These are phyloP conservation scores for Muscicapa adusta DNA, from an alignment of 2,113 vertebrate species.

Conservation along the genomic window DNA sequence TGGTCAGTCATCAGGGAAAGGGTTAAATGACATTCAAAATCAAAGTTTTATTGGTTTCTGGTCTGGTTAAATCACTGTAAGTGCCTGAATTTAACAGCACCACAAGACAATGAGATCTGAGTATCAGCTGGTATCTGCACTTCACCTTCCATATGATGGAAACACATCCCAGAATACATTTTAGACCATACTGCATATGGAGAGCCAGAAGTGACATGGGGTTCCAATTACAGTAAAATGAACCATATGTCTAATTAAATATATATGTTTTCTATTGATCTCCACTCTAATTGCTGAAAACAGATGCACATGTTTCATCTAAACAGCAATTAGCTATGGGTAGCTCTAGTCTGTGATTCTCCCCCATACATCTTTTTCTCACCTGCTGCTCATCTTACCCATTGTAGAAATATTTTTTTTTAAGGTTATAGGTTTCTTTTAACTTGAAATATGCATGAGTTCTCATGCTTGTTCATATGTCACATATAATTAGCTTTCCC, in stretches of 20 bases:
- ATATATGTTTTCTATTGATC: slow-evolving; percentile 59
- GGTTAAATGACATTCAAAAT: slow-evolving; percentile 26
- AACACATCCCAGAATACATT: slow-evolving; percentile 21
- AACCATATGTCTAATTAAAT: slow-evolving; percentile 68
- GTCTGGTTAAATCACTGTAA: background rate
- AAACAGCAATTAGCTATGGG: slow-evolving; percentile 44
- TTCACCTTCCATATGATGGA: slow-evolving; percentile 39
- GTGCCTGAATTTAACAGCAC: background rate
- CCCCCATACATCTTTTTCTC: slow-evolving; percentile 19
- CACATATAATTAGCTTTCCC: background rate
- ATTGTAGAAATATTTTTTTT: background rate
- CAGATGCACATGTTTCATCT: slow-evolving; percentile 32
- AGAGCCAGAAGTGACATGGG: slow-evolving; percentile 46
- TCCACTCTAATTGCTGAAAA: slow-evolving; percentile 61
- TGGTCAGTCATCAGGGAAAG: background rate
- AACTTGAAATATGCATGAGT: background rate
- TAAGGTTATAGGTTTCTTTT: background rate
- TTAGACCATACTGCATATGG: background rate
- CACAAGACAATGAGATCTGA: background rate
- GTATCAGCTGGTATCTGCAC: background rate
- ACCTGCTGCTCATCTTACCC: slow-evolving; percentile 27
- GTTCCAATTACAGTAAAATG: slow-evolving; percentile 56
- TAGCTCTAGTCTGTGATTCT: background rate
- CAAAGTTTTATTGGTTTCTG: background rate
- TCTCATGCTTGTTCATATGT: background rate